Conservation (phyloP, 2,888 invertebrate genomes). For the Leptopilina syphax region DNA sequence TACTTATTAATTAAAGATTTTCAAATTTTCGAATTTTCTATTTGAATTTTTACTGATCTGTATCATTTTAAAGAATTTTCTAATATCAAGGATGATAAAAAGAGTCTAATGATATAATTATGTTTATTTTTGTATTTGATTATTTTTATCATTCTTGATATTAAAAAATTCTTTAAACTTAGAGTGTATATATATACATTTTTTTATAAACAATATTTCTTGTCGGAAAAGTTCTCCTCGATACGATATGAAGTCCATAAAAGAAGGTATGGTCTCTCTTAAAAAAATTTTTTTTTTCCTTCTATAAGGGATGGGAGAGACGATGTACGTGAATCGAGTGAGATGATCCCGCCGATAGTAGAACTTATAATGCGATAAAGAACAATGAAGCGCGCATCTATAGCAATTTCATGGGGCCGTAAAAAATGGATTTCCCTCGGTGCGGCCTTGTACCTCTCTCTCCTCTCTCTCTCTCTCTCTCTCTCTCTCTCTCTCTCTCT, state of each 20-base stretch:
- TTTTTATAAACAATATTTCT: conserved; percentile 12
- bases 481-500: background rate
- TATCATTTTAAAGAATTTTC: too few species aligned
- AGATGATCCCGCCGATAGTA: conserved; percentile 22
- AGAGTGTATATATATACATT: background rate
- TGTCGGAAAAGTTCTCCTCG: background rate
- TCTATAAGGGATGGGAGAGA: background rate
- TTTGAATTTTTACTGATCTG: too few species aligned
- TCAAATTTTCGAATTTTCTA: too few species aligned
- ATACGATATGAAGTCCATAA: conserved; percentile 20
- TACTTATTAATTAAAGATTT: too few species aligned
- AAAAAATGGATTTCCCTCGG: conserved; percentile 40
- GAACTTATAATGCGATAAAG: conserved; percentile 26
- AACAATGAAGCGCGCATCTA: conserved; percentile 29
- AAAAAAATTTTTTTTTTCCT: background rate
- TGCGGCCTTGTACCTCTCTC: conserved; percentile 31
- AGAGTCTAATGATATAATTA: too few species aligned
- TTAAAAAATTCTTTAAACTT: too few species aligned
- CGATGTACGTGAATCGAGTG: conserved; percentile 18
- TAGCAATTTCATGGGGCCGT: conserved; percentile 27
- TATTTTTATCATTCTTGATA: too few species aligned
- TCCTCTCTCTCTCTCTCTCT: too few species aligned
- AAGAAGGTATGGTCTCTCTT: conserved; percentile 2
- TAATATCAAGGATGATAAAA: too few species aligned
- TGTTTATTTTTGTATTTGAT: too few species aligned